A percentile compares a stretch with the other conserved stretches of the same genome.
These are phyloP conservation scores for Mesocentrotus franciscanus DNA, from an alignment of 53 echinoderm and acorn worm genomes.

Conservation along the genomic window DNA sequence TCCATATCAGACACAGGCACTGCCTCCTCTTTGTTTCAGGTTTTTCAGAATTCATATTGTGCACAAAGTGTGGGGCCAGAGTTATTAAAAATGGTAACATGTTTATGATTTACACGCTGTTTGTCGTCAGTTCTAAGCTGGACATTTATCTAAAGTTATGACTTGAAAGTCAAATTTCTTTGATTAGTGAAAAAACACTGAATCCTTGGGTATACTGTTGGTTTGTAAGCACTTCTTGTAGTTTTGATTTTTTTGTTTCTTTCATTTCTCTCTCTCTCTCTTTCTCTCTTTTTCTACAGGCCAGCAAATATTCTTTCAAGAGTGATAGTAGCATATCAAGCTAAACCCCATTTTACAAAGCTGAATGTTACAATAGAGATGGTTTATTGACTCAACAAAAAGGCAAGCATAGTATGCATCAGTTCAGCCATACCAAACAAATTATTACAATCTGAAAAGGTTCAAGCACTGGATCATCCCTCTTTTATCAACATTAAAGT, in stretches of 20 bases:
- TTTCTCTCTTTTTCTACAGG: conserved; percentile 41
- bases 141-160: not conserved
- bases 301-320: conserved; percentile 61
- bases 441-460: not conserved
- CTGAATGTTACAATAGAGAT: not conserved
- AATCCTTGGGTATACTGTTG: too few relatives aligned
- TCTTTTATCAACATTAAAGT: too few relatives aligned
- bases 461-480: not conserved
- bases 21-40: too few relatives aligned
- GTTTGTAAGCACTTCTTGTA: too few relatives aligned
- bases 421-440: not conserved
- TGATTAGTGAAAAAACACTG: too few relatives aligned
- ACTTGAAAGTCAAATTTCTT: too few relatives aligned
- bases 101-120: not conserved
- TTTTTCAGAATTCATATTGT: too few relatives aligned
- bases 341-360: not conserved
- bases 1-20: too few relatives aligned
- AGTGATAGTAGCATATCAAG: not conserved
- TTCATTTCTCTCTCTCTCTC: not conserved
- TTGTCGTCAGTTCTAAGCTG: not conserved
- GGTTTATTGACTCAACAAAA: not conserved
- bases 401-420: not conserved
- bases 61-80: too few relatives aligned
- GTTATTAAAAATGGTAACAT: not conserved
- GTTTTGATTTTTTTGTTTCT: not conserved